Evolutionary conservation across 2,888 invertebrate species (phyloP), one percentile per base, ranked within the genome.

Genomic region (Phania funesta): DNA sequence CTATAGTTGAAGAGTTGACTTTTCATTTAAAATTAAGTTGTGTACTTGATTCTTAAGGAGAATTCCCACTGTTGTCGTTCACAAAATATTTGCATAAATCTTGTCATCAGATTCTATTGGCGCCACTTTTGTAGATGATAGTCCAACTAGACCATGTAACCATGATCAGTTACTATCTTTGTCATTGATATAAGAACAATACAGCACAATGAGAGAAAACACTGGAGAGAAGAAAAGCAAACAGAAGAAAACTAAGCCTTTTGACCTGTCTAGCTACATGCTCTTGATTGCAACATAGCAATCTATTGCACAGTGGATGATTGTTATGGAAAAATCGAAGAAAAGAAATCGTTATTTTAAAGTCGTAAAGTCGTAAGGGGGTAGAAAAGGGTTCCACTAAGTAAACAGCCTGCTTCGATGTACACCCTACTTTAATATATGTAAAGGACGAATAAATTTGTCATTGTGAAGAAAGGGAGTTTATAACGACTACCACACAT

Each of bases 101-200:
- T 82, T 82, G 82, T 82, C 82, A 82, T 82, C 82, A 82, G 78
- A 78, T 60, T 82, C 82, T 64, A 24, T 70, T 82, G 82, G 82
- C 82, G 82, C 82, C 82, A 78, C 78, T 70, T 60, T 78, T 78
- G 52, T 78, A 70, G 56, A 82, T 74, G 64, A 78, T 82, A 65
- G 78, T 78, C 68, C 74, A 70, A 78, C 68, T 78, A 82, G 82
- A 73, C 68, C 74, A 74, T 82, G 82, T 78, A 75, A 65, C 74
- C 74, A 75, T 78, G 82, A 82, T 82, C 82, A 82, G 78, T 78
- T 74, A n/a, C 56, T 65, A 78, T 82, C 74, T 78, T 65, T 70
- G 52, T n/a, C 41, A 65, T 75, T 70, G 52, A 70, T 70, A 44
- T 6, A 52, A 44, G 13, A 64, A 52, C 41, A 70, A 73, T 77